Base-by-base conservation (phyloP, 2,113 vertebrate species). In the Ictidomys tridecemlineatus region DNA sequence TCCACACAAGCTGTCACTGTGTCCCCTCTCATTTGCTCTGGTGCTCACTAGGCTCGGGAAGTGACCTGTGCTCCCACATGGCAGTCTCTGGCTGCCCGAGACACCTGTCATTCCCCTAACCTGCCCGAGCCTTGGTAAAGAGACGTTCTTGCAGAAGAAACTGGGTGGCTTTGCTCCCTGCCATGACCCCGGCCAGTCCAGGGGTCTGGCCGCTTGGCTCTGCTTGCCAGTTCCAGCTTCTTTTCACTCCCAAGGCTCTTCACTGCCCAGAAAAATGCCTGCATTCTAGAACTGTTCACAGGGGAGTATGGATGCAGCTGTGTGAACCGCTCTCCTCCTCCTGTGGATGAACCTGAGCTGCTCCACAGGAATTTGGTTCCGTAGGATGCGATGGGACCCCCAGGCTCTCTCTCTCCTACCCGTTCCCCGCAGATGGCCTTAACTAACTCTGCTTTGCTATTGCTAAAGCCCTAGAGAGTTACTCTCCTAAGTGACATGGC, bases 41-140 rank as follows among this genome's bases (percentile, higher is more conserved):
- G 5, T 16, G 3, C 65, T 32, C 8, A 5, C 2, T 0, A 14
- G 51, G 67, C 53, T 65, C 30, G 12, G 48, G 1, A 77, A 72
- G 20, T 8, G 10, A 3, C 20, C 37, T 78, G 11, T 22, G 34
- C 28, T 37, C 12, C 24, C 12, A 13, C 16, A 17, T 20, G 8
- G 1, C 11, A 0, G 6, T 39, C 39, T 69, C 48, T 12, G n/a
- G 22, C 74, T n/a, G 6, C 42, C 30, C 32, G 32, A 9, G 6
- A 5, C 32, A 7, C 24, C 22, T 4, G 0, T 18, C 7, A n/a
- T 11, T 32, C 70, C 51, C 5, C 0, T 34, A 22, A 12, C 65
- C 26, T 48, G 34, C 22, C 12, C 53, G 34, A 18, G 13, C 34
- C 61, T 42, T 45, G 70, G 73, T 34, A 48, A 72, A n/a, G 14